Conservation (phyloP, 2,113 vertebrate genomes). For the Apteryx owenii region DNA sequence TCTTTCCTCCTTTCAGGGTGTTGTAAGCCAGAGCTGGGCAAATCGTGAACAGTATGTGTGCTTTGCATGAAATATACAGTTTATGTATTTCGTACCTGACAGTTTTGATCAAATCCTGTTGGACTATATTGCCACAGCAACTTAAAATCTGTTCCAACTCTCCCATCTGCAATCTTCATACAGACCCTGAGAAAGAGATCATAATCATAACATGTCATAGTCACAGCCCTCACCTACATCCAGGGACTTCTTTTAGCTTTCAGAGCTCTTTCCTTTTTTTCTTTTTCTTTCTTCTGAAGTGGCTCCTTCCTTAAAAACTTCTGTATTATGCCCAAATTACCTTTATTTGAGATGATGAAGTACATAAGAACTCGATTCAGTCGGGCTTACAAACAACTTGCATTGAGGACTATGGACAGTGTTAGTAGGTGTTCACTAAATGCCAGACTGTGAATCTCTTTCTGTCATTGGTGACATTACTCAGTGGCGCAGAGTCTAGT, state of each 20-base stretch:
- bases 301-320: neutral
- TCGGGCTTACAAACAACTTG: neutral
- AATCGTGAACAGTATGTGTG: neutral
- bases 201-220: neutral
- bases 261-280: neutral
- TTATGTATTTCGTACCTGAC: neutral
- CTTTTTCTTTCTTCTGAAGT: neutral
- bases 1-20: neutral
- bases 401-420: fast-evolving
- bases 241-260: neutral
- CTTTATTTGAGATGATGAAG: neutral
- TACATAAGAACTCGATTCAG: neutral
- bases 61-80: neutral
- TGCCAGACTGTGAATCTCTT: neutral
- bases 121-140: neutral
- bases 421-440: neutral
- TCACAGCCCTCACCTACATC: neutral
- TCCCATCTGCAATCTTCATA: neutral
- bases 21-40: neutral
- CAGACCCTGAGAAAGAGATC: neutral
- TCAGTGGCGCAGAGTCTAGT: no score
- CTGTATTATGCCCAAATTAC: neutral
- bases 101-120: neutral
- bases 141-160: neutral
- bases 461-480: neutral